A percentile compares a stretch with the other conserved stretches of the same genome.
Evolutionary conservation across 2,888 invertebrate genomes (phyloP).

Genomic region (Escarpia spicata): DNA sequence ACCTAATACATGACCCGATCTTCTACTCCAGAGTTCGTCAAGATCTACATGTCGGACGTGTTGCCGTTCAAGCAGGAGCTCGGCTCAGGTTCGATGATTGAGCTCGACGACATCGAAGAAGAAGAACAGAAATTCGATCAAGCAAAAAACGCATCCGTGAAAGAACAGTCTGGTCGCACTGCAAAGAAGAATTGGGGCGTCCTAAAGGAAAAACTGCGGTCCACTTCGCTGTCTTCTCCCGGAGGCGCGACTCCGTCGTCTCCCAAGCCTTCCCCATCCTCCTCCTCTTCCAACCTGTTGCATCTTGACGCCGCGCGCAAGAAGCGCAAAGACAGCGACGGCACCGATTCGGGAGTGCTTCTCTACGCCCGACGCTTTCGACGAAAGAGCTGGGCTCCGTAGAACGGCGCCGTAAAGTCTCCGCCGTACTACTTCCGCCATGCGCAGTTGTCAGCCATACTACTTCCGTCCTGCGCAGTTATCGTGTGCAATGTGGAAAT

Average conservation of each 20-base stretch:
- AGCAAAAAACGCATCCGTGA: background rate
- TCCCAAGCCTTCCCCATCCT: too few species aligned
- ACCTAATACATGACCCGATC: background rate
- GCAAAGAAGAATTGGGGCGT: background rate
- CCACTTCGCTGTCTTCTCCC: background rate
- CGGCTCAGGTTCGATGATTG: background rate
- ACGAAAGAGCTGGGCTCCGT: constrained; percentile 18
- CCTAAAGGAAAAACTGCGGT: background rate
- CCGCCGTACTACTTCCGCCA: background rate
- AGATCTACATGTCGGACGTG: constrained; percentile 35
- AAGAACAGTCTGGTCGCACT: background rate
- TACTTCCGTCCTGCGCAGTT: background rate
- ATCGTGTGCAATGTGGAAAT: background rate
- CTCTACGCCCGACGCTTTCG: background rate
- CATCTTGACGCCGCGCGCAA: background rate
- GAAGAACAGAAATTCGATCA: background rate
- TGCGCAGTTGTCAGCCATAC: background rate
- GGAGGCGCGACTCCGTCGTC: background rate
- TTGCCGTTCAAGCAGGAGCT: constrained; percentile 29
- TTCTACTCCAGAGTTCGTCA: constrained; percentile 35
- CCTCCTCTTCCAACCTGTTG: background rate
- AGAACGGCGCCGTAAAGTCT: background rate
- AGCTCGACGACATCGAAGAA: background rate
- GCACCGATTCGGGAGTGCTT: background rate
- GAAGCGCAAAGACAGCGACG: background rate